Base-by-base conservation (phyloP, 2,888 invertebrate species). In the Cecidostiba fungosa region DNA sequence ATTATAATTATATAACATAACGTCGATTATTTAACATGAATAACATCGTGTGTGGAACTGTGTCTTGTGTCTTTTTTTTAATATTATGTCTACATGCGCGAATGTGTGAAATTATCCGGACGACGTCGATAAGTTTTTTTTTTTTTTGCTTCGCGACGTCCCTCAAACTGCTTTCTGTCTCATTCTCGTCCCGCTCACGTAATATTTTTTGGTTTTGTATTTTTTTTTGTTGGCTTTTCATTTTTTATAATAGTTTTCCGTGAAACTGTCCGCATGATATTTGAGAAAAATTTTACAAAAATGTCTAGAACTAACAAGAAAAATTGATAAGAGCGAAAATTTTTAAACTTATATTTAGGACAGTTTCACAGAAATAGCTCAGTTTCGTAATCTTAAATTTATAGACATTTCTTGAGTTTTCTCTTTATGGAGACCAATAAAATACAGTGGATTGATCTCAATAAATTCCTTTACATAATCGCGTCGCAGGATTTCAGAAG, bases 21-120 rank as follows among this genome's bases (percentile, higher is more conserved):
- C 77, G 47, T 81, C 59, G 47, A 69, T 73, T 66, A 84, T 76
- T 80, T 59, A 85, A 85, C 81, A 85, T 85, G 59, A 81, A 50
- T 62, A 85, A 80, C 59, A 85, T 85, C 29, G 69, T 43, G 12
- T 39, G 72, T 84, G 76, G 70, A 83, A 76, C 76, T 77, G 39
- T 82, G 6, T 76, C 19, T 80, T 3, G 70, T 8, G 8, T 62
- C 6, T 5, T 72, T 36, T 43, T 12, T 43, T 32, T 32, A 39
- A 10, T 66, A 50, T 32, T 50, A 32, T 70, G 43, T 69, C 43
- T 43, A 39, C 36, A 39, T 72, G 72, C 43, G 72, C 36, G 62
- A 6, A 23, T 16, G 4, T 39, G 50, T n/a, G 32, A 19, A 19
- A 76, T 23, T 23, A 19, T 23, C 10, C 36, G 54, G 14, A 8